Conservation (phyloP, 2,113 vertebrate genomes). For the Vicugna pacos region DNA sequence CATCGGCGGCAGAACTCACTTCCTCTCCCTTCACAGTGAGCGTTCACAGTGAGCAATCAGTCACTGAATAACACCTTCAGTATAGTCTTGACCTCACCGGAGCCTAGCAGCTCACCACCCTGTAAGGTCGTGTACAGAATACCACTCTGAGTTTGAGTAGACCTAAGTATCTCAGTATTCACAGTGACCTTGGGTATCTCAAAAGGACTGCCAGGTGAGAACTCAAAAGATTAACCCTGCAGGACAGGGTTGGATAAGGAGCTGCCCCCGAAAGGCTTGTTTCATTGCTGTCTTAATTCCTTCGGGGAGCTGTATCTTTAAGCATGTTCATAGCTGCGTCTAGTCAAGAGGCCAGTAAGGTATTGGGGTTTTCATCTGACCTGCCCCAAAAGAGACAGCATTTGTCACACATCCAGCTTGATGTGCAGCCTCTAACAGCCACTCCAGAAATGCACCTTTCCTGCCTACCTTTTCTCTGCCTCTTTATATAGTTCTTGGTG, state of each 20-base stretch:
- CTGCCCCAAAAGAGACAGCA: not conserved
- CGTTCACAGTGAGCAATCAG: slow-evolving; percentile 49
- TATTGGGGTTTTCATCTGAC: not conserved
- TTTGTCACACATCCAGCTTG: not conserved
- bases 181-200: slow-evolving; percentile 51
- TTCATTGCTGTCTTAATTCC: not conserved
- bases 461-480: not conserved
- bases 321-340: not conserved
- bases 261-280: not conserved
- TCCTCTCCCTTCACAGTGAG: slow-evolving; percentile 14
- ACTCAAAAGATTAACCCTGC: not conserved
- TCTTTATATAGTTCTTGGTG: not conserved
- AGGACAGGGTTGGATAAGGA: not conserved
- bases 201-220: slow-evolving; percentile 68
- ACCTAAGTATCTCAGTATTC: slow-evolving; percentile 79
- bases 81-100: slow-evolving; percentile 65
- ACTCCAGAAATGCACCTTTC: not conserved
- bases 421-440: fast-evolving
- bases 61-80: slow-evolving; percentile 81
- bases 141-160: slow-evolving; percentile 66
- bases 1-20: not conserved
- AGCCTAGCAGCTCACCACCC: slow-evolving; percentile 70
- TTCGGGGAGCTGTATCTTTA: not conserved
- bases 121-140: slow-evolving; percentile 65
- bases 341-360: not conserved